Conservation (phyloP, 2,888 invertebrate species). For the Melanostoma mellinum region DNA sequence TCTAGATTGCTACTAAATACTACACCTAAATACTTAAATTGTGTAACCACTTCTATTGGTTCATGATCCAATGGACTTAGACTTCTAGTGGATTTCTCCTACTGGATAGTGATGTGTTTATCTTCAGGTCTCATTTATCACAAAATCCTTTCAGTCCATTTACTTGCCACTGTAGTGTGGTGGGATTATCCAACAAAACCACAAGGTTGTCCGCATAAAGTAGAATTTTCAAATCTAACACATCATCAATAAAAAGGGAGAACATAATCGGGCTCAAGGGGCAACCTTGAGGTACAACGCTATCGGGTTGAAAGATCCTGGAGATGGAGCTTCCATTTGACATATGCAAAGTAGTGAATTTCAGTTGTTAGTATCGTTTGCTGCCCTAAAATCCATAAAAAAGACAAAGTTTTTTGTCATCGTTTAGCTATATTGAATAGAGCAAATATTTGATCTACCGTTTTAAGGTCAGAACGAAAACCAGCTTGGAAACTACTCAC, state of each 20-base stretch:
- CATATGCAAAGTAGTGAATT: background rate
- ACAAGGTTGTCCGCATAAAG: background rate
- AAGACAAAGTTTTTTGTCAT: background rate
- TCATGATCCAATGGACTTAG: background rate
- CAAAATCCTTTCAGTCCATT: background rate
- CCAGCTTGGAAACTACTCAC: background rate
- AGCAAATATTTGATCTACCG: background rate
- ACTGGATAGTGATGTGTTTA: background rate
- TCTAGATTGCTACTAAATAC: no score
- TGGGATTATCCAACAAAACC: background rate
- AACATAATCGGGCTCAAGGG: background rate
- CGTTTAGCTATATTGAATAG: background rate
- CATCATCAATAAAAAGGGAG: background rate
- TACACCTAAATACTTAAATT: slow-evolving; percentile 43
- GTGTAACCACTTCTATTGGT: background rate
- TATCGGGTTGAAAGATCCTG: background rate
- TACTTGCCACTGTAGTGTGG: background rate
- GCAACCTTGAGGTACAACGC: background rate
- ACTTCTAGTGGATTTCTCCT: slow-evolving; percentile 11
- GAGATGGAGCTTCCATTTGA: background rate
- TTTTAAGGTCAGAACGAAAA: background rate
- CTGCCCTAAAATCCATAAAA: background rate
- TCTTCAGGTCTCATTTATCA: background rate
- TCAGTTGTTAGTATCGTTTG: background rate
- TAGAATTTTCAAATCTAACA: no score